A percentile compares a stretch with the other conserved stretches of the same genome.
phyloP scores from a whole-genome alignment of 2,797 vertebrate genomes.

The Muraenolepis orangiensis region DNA sequence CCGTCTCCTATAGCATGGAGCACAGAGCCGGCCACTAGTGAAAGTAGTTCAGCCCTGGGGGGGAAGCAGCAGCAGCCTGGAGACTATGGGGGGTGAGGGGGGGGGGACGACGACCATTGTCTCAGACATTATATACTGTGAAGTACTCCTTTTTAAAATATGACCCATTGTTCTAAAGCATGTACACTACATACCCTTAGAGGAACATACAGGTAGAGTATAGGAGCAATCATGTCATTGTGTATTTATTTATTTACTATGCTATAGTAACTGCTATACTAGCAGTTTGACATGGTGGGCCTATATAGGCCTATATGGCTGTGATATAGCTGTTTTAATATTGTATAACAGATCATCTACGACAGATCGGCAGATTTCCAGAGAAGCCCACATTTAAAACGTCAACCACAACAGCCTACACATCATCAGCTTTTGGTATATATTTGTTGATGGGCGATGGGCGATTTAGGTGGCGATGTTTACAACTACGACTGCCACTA shows the following conservation, averaged over 20 bases:
- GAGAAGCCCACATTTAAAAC: not conserved
- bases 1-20: not conserved
- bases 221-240: not conserved
- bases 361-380: not conserved
- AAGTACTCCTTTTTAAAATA: not conserved
- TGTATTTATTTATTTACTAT: not conserved
- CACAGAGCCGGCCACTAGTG: not conserved
- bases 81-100: no score
- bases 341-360: not conserved
- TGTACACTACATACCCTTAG: not conserved
- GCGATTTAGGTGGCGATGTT: not conserved
- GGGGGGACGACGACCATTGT: not conserved
- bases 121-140: not conserved
- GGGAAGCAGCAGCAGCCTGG: constrained; percentile 16
- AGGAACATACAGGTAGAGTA: not conserved
- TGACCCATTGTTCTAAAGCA: not conserved
- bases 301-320: not conserved
- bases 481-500: no score
- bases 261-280: no score
- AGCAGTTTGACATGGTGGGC: not conserved
- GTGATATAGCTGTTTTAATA: not conserved
- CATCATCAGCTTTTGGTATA: not conserved
- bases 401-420: not conserved
- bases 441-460: no score
- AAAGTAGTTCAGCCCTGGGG: constrained; percentile 44